Evolutionary conservation across 2,888 invertebrate genomes (phyloP), one percentile per base, ranked within the genome.

Genomic region (Watsonalla binaria): DNA sequence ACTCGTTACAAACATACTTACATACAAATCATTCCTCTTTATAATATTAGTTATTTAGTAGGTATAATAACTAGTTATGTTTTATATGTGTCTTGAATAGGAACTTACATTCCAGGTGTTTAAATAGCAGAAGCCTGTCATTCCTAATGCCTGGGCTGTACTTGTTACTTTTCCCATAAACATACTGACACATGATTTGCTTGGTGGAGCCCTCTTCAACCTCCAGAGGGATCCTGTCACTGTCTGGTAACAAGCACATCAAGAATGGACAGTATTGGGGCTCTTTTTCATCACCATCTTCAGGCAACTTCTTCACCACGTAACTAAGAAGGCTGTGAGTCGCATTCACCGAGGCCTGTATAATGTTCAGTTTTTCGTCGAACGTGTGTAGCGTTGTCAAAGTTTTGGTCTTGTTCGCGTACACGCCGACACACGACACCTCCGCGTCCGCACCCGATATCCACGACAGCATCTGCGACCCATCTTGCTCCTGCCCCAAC

Each of bases 181-280:
- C 90, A 92, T 96, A 96, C 74, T 96, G 96, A 52, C 95, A 91
- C 93, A 96, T 94, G 39, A 95, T 93, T 84, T 96, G 96, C 56
- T 94, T 95, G 0, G 91, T 85, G 39, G 93, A 92, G 46, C 92
- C 91, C 37, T 92, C 90, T 61, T 93, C 91, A 0, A 91, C 73
- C 51, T 79, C 78, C 46, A 80, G 76, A 4, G 89, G 84, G 0
- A 65, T 72, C 52, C 74, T 73, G 49, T 79, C 70, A 67, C 88
- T 80, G 54, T 85, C 82, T 51, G 87, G 81, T 62, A 92, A 78
- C 59, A 94, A 77, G 75, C 94, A 93, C 45, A 94, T 86, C 52
- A 95, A 77, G 72, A 87, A 93, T 6, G 95, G 93, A 64, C 92
- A 92, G 65, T 96, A 96, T 13, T 92, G 68, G 56, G 92, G 69